Conservation (phyloP, 2,888 invertebrate genomes). For the Melanostoma scalare region DNA sequence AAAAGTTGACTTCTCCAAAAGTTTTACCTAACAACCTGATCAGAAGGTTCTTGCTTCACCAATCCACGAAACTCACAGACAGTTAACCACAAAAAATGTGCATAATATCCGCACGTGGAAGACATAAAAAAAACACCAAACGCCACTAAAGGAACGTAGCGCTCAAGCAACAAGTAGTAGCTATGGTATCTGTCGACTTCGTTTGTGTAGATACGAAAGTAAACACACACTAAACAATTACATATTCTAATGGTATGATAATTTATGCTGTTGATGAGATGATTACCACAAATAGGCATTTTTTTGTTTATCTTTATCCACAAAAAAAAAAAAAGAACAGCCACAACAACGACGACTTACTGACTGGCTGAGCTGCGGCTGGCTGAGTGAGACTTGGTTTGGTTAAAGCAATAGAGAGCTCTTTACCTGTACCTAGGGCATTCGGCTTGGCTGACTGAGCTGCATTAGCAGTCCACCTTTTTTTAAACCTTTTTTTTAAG, state of each 20-base stretch:
- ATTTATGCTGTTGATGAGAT: slow-evolving; percentile 73
- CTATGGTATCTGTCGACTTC: background rate
- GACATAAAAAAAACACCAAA: slow-evolving; percentile 14
- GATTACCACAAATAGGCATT: slow-evolving; percentile 73
- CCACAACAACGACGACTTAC: slow-evolving; percentile 51
- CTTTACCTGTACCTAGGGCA: slow-evolving; percentile 43
- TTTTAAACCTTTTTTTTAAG: slow-evolving; percentile 2
- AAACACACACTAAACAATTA: slow-evolving; percentile 70
- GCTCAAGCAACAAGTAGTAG: slow-evolving; percentile 56
- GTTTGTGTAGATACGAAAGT: slow-evolving; percentile 9
- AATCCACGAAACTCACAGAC: slow-evolving; percentile 32
- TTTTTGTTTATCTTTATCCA: slow-evolving; percentile 72
- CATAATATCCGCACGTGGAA: slow-evolving; percentile 61
- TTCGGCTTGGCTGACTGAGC: slow-evolving; percentile 18
- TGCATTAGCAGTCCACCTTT: slow-evolving; percentile 60
- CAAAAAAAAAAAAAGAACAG: slow-evolving; percentile 26
- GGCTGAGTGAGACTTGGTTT: slow-evolving; percentile 40
- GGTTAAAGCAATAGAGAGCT: background rate
- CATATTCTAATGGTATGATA: slow-evolving; percentile 73
- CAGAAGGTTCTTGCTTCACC: slow-evolving; percentile 49
- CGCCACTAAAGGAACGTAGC: slow-evolving; percentile 38
- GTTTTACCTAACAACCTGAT: slow-evolving; percentile 33
- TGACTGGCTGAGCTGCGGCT: slow-evolving; percentile 45
- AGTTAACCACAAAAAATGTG: slow-evolving; percentile 55
- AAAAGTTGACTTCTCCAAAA: slow-evolving; percentile 18